Base-by-base conservation (phyloP, 2,888 invertebrate genomes). In the Megastigmus dorsalis region DNA sequence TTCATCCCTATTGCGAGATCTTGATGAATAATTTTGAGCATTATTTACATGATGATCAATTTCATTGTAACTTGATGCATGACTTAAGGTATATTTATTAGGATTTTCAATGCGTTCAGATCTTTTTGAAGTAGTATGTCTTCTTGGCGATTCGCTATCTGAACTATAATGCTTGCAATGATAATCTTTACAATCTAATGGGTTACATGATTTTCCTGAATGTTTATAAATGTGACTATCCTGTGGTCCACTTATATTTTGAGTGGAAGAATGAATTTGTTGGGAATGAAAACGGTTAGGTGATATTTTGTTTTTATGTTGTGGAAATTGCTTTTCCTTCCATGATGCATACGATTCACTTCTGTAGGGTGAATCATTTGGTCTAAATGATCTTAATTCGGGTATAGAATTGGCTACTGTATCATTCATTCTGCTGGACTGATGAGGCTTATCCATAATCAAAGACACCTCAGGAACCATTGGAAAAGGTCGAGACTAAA, bases 391-490 rank as follows among this genome's bases (percentile, higher is more conserved):
- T 62, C 54, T 69, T 13, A 36, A 20, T 18, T 68, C 45, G 15
- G 73, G 45, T 7, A 20, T 43, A 10, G 60, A 36, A 55, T 66
- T 65, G 33, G 79, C 68, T 5, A 50, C 3, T 41, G 18, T 68
- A 6, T 74, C 54, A 23, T 77, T 26, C 7, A 67, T 57, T 36
- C 62, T 60, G 23, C 23, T 43, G 15, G 48, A 9, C 36, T 68
- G 57, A 45, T 62, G 23, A 30, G 79, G 70, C 68, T 82, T 85
- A 3, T 84, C 84, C 62, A 85, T 82, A 67, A 86, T 82, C 55
- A 86, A 75, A n/a, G 86, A 86, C 15, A 86, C 81, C 67, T 86
- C 86, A 9, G 86, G 85, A 7, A 86, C 85, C 9, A 82, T 81
- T 41, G 85, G 83, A 18, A 77, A 70, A 15, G 82, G 76, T 66